Conservation (phyloP, 1,140 invertebrate genomes). For the Sipha flava region DNA sequence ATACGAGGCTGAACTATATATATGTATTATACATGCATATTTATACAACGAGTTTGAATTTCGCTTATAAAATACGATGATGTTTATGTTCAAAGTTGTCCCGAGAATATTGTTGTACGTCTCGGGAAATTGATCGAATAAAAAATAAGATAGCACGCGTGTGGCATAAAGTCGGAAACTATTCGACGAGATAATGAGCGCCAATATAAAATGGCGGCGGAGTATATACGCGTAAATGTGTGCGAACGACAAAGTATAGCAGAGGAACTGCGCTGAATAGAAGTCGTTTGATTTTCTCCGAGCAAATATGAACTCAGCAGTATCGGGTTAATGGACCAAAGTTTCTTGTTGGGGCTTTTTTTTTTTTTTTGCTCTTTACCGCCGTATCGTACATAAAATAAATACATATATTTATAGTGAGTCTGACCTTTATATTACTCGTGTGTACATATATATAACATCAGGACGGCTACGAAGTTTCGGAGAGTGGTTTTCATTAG, state of each 20-base stretch:
- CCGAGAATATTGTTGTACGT: neutral
- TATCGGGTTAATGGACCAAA: neutral
- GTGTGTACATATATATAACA: too few species aligned
- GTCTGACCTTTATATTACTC: too few species aligned
- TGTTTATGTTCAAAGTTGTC: neutral
- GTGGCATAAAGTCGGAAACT: neutral
- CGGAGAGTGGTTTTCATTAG: neutral
- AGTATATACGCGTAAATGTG: neutral
- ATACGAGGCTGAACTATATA: too few species aligned
- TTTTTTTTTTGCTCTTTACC: too few species aligned
- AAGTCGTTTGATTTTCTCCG: neutral
- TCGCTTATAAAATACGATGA: too few species aligned
- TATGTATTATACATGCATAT: too few species aligned
- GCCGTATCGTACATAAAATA: too few species aligned
- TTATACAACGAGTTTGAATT: too few species aligned
- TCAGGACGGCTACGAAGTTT: too few species aligned
- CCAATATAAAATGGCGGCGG: neutral
- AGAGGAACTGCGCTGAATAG: neutral
- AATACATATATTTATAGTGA: too few species aligned
- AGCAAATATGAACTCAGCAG: neutral
- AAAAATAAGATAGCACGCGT: neutral
- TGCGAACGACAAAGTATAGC: neutral
- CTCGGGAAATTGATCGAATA: neutral
- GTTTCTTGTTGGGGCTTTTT: too few species aligned
- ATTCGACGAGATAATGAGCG: neutral